These are phyloP conservation scores for Cyrtodaria siliqua DNA, from an alignment of 2,888 invertebrate genomes.

Conservation along the genomic window DNA sequence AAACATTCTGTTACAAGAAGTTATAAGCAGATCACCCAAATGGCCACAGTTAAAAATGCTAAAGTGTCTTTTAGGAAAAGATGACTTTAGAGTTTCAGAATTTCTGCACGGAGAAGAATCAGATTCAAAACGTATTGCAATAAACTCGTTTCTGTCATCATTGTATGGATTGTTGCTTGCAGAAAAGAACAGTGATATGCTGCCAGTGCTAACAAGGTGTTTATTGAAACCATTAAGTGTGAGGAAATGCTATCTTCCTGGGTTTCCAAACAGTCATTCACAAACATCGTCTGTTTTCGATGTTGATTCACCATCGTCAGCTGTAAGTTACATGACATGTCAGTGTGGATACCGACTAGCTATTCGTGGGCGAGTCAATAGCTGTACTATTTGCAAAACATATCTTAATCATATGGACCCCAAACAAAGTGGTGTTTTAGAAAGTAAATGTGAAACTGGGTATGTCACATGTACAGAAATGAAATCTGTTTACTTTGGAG, in stretches of 20 bases:
- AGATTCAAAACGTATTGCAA: conserved; percentile 9
- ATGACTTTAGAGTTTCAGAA: conserved; percentile 20
- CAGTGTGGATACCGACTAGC: too few relatives aligned
- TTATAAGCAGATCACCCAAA: too few relatives aligned
- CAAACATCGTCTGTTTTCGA: not conserved
- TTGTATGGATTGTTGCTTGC: not conserved
- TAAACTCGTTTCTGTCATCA: conserved; percentile 25
- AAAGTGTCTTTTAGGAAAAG: conserved; percentile 27
- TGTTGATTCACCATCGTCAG: too few relatives aligned
- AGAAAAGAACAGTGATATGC: not conserved
- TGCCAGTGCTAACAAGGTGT: conserved; percentile 15
- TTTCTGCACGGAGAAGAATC: conserved; percentile 25
- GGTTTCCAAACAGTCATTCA: conserved; percentile 7
- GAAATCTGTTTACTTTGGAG: not conserved
- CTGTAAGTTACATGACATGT: too few relatives aligned
- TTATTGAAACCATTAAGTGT: conserved; percentile 9
- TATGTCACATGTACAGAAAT: not conserved
- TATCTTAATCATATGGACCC: too few relatives aligned
- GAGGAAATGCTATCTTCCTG: conserved; percentile 13
- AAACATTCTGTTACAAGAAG: too few relatives aligned
- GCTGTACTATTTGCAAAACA: too few relatives aligned
- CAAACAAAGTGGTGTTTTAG: too few relatives aligned
- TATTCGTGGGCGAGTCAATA: too few relatives aligned
- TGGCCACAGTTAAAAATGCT: too few relatives aligned
- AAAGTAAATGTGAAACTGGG: not conserved